phyloP scores from a whole-genome alignment of 2,113 vertebrate genomes.

The Aegithalos caudatus region DNA sequence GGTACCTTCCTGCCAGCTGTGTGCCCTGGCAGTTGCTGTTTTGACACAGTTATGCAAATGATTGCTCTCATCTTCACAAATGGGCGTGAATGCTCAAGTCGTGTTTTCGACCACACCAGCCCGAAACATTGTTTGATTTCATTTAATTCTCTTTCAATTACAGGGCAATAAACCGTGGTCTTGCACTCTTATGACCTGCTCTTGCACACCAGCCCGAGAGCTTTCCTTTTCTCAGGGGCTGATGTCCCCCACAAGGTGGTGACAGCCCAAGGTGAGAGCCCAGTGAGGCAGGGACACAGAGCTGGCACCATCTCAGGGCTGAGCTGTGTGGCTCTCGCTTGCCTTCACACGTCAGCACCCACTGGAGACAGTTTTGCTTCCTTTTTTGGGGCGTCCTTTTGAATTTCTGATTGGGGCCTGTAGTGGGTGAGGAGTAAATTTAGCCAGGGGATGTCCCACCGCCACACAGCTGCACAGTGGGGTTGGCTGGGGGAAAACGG shows the following conservation, averaged over 20 bases:
- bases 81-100: background rate
- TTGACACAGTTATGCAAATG: constrained; percentile 56
- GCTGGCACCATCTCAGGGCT: background rate
- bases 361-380: constrained; percentile 10
- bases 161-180: background rate
- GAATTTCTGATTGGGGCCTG: constrained; percentile 11
- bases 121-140: background rate
- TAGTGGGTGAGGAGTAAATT: background rate
- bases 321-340: rapidly evolving
- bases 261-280: background rate
- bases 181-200: background rate
- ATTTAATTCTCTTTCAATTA: background rate
- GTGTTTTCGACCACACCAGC: background rate
- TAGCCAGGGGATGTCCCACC: constrained; percentile 17
- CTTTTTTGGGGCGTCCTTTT: background rate
- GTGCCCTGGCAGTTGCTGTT: background rate
- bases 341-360: constrained; percentile 37
- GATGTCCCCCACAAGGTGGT: rapidly evolving
- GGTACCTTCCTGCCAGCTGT: constrained; percentile 36
- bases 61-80: background rate
- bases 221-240: background rate
- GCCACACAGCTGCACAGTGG: background rate
- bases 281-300: background rate
- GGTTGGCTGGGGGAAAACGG: background rate
- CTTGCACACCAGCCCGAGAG: background rate